These are phyloP conservation scores for Cassiopea andromeda DNA, from an alignment of 30 jellyfish, hydroid and myxozoan genomes.

Conservation along the genomic window DNA sequence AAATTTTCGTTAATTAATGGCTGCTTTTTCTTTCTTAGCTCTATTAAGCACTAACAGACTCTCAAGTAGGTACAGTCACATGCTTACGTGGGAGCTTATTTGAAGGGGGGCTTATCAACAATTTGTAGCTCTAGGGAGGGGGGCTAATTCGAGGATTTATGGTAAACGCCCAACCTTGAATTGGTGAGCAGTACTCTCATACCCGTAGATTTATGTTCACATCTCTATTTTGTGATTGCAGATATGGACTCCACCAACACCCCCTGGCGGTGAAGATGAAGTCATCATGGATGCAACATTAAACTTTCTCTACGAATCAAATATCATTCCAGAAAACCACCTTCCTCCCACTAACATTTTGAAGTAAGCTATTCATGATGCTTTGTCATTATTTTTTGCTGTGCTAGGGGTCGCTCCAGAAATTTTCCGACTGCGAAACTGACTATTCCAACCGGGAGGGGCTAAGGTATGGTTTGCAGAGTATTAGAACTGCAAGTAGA, in stretches of 20 bases:
- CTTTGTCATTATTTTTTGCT: background rate
- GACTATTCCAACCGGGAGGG: too few species aligned
- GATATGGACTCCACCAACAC: slow-evolving; percentile 99
- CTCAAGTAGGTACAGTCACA: too few species aligned
- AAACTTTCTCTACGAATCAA: slow-evolving; percentile 82
- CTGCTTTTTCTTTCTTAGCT: too few species aligned
- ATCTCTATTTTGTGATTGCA: background rate
- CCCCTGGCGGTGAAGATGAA: slow-evolving; percentile 95
- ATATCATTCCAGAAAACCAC: slow-evolving; percentile 92
- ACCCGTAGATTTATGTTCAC: background rate
- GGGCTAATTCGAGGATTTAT: background rate
- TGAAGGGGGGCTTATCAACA: background rate
- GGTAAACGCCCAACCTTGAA: background rate
- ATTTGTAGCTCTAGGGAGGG: background rate
- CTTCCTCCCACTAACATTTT: slow-evolving; percentile 95
- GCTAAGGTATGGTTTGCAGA: too few species aligned
- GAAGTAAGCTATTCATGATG: slow-evolving; percentile 62
- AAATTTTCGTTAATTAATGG: too few species aligned
- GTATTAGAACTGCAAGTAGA: too few species aligned
- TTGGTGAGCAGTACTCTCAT: background rate
- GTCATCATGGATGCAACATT: slow-evolving; percentile 73
- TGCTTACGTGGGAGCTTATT: background rate
- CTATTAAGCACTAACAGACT: too few species aligned
- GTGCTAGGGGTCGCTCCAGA: background rate
- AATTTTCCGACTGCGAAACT: too few species aligned